Percentiles rank a stretch among this genome's conserved stretches.
Conservation (phyloP, 2,797 vertebrate genomes). For the Anolis apletophallus region DNA sequence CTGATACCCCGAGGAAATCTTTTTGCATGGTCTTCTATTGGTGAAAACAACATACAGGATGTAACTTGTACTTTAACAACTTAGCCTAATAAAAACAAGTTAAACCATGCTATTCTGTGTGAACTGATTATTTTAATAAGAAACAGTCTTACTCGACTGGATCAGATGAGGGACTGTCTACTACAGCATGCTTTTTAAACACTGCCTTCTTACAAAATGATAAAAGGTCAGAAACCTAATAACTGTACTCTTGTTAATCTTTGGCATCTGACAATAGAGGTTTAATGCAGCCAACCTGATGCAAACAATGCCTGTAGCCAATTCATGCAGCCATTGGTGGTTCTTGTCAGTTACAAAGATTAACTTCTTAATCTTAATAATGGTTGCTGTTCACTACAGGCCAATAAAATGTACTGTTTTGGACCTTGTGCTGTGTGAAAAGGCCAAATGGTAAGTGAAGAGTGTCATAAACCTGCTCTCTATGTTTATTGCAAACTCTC, state of each 20-base stretch:
- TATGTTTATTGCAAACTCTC: not conserved
- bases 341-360: no score
- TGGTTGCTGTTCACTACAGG: not conserved
- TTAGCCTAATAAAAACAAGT: constrained; percentile 14
- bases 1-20: constrained; percentile 40
- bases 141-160: not conserved
- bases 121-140: not conserved
- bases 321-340: not conserved
- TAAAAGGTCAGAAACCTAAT: not conserved
- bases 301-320: not conserved
- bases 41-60: not conserved
- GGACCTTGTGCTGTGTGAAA: not conserved
- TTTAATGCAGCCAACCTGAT: not conserved
- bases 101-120: not conserved
- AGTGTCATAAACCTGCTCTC: not conserved
- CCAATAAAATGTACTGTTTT: not conserved
- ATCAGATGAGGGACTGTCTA: not conserved
- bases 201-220: not conserved
- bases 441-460: not conserved
- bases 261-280: not conserved
- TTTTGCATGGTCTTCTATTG: not conserved
- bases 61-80: not conserved
- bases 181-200: not conserved
- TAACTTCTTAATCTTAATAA: not conserved
- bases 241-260: not conserved